A percentile compares a stretch with the other conserved stretches of the same genome.
These are phyloP conservation scores for Trichogramma pretiosum DNA, from an alignment of 1,140 invertebrate genomes.

Conservation along the genomic window DNA sequence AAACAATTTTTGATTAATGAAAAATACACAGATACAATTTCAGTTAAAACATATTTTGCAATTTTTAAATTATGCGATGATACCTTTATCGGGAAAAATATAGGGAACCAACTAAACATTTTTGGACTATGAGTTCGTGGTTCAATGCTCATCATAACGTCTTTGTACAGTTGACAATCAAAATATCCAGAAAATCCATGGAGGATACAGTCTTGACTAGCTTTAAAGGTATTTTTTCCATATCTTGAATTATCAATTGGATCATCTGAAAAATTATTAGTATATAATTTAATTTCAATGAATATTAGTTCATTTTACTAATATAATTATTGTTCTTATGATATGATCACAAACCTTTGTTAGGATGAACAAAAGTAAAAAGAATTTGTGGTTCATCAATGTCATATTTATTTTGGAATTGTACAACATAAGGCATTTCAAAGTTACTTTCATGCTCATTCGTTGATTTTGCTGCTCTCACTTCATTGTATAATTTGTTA, in stretches of 20 bases:
- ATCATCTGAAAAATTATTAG: conserved; percentile 30
- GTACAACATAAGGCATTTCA: conserved; percentile 88
- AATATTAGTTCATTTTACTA: conserved; percentile 1
- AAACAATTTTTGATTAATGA: conserved; percentile 3
- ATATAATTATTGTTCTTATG: too few relatives aligned
- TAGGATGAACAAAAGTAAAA: conserved; percentile 87
- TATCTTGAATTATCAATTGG: conserved; percentile 70
- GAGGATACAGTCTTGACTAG: conserved; percentile 65
- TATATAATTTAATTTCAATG: not conserved
- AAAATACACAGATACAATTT: not conserved
- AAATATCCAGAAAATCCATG: conserved; percentile 96
- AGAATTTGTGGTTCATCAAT: conserved; percentile 69
- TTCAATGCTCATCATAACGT: conserved; percentile 80
- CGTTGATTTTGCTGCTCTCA: conserved; percentile 49
- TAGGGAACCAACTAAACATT: conserved; percentile 97
- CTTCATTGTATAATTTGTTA: conserved; percentile 66
- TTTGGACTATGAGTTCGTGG: conserved; percentile 78
- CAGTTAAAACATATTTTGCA: not conserved
- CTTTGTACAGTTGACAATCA: conserved; percentile 75
- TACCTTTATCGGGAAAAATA: conserved; percentile 84
- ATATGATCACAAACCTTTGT: conserved; percentile 45
- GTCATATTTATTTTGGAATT: conserved; percentile 82
- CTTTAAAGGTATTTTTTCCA: conserved; percentile 59
- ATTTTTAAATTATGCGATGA: conserved; percentile 17
- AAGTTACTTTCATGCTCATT: conserved; percentile 56